Percentiles rank a stretch among this genome's conserved stretches.
These are phyloP conservation scores for Diacarnus erythraeanus DNA, from an alignment of 37 sponge, comb jelly and placozoan species.

Conservation along the genomic window DNA sequence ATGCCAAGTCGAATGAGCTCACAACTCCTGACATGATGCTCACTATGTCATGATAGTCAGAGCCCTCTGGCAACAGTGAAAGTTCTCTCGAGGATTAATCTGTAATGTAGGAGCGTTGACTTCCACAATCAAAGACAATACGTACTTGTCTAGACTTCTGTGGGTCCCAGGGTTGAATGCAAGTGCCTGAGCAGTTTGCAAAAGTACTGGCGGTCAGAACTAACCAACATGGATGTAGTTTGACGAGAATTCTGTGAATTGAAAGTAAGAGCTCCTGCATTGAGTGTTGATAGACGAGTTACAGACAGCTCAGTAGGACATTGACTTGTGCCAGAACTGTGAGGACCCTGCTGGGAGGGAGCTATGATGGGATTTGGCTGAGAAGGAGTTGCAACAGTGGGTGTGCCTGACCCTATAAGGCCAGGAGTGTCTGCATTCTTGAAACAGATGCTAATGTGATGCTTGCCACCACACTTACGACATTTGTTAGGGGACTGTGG, in stretches of 20 bases:
- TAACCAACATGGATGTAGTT: not conserved
- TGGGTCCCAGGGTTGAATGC: conserved; percentile 1
- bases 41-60: conserved; percentile 2
- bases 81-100: conserved; percentile 3
- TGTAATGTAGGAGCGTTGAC: conserved; percentile 44
- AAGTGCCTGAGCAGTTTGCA: conserved; percentile 22
- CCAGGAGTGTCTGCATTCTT: not conserved
- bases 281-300: too few species aligned
- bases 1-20: conserved; percentile 19
- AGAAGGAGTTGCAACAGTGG: too few species aligned
- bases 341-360: not conserved
- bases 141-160: not conserved
- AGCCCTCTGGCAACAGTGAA: not conserved
- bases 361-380: not conserved
- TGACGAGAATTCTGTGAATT: too few species aligned
- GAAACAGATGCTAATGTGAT: conserved; percentile 44
- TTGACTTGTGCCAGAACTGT: not conserved
- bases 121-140: conserved; percentile 10
- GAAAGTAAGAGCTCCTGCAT: too few species aligned
- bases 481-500: conserved; percentile 6
- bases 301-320: not conserved
- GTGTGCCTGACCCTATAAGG: too few species aligned
- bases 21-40: not conserved
- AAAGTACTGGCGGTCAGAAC: not conserved
- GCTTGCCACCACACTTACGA: conserved; percentile 16